Base-by-base conservation (phyloP, 2,797 vertebrate species). In the Rhinichthys osculus region DNA sequence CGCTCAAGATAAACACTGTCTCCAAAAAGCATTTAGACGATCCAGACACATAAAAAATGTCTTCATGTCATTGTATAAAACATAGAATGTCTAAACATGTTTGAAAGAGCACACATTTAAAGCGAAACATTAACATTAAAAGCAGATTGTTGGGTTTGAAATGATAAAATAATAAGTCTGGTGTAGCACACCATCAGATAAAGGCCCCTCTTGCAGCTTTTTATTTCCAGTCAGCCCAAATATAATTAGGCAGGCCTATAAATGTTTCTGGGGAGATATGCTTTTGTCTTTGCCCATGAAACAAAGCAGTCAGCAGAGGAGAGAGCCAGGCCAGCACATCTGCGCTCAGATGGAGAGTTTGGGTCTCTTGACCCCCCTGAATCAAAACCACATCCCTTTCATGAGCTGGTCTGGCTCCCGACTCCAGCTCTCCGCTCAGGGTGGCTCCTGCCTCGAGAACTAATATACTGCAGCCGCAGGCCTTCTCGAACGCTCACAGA, bases 261-360 rank as follows among this genome's bases (percentile, higher is more conserved):
- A 33, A 82, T 86, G 76, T 82, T 84, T 67, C 35, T 21, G 52
- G 62, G 50, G 76, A 30, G 44, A 72, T 70, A 72, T 70, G 79
- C 81, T 70, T 67, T 73, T 83, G 76, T 73, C 50, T 71, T 87
- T 88, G 40, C 52, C 77, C 85, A 78, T 76, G 84, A 87, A 86
- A 83, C 83, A 59, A 82, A 86, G 67, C 78, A 72, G 85, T 70
- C 79, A 59, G 81, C 69, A 74, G n/a, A 33, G 62, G 35, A 1
- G 14, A 81, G 42, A n/a, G 69, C 40, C 78, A 73, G 70, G 14
- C 47, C 14, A 50, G 47, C 70, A 84, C 87, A 88, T 88, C 86
- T 88, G 81, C n/a, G 77, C 47, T 82, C 16, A 67, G 70, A 82
- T 64, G 66, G 84, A 84, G 77, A 50, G 14, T 87, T 80, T 81